Evolutionary conservation across 2,113 vertebrate species (phyloP), one percentile per base, ranked within the genome.

Genomic region (Lepus timidus): DNA sequence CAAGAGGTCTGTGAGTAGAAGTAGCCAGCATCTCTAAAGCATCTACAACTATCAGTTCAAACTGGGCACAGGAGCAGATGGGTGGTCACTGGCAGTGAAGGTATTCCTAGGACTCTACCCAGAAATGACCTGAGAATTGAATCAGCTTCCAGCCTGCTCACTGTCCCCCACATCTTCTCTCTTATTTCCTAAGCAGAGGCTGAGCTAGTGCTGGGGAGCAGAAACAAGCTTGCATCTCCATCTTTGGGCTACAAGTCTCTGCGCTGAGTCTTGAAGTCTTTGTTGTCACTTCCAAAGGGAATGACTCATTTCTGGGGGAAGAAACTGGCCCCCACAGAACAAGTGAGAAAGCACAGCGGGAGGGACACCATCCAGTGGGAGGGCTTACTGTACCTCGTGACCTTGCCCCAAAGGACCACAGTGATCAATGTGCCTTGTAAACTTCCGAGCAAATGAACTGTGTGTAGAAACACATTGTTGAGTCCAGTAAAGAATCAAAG

Each of bases 241-340:
- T 29, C 58, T 84, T 51, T 88, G 61, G 55, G 49, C 64, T 44
- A 75, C 39, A 92, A 90, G 14, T 33, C 55, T 76, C 65, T 73
- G 31, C 73, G 65, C 62, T 62, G 73, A 83, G 31, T 68, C 73
- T 70, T 92, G 31, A 82, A 91, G 78, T 65, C 13, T 79, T 64
- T 23, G 22, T 11, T 68, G 49, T 58, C 67, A 29, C 68, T 92
- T 96, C 49, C 44, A 70, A 39, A 96, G 31, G 75, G 79, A 96
- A 82, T 96, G 85, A 88, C 39, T 95, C 82, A 88, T 79, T 61
- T 20, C 52, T 75, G n/a, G 39, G 65, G 75, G 33, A 85, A 85
- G 81, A 85, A 79, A 93, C 93, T 4, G 10, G 25, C 8, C 75
- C 64, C 52, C 25, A 55, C 76, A 82, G 73, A 90, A 74, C 20